phyloP scores from a whole-genome alignment of 1,140 invertebrate genomes.

The Lamellibrachia luymesi region DNA sequence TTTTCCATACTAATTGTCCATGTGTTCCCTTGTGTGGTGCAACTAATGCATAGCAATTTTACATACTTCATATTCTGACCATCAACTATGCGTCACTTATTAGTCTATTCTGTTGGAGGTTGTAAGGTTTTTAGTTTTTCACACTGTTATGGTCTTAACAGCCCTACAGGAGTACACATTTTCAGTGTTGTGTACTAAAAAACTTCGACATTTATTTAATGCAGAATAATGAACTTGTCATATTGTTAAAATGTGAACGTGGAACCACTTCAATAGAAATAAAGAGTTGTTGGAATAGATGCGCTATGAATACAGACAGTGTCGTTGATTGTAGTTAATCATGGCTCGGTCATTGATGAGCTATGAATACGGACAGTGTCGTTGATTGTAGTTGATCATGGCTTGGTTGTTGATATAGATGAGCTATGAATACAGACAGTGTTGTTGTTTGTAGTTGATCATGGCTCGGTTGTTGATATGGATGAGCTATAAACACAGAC shows the following conservation, averaged over 20 bases:
- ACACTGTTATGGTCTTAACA: no score
- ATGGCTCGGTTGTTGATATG: slow-evolving; percentile 79
- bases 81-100: no score
- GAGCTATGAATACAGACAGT: neutral
- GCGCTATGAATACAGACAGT: neutral
- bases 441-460: slow-evolving; percentile 69
- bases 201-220: no score
- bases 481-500: neutral
- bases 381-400: slow-evolving; percentile 74
- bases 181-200: no score
- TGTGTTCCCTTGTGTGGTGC: neutral
- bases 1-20: neutral
- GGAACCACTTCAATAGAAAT: no score
- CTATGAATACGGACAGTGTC: neutral
- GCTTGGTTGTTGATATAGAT: slow-evolving; percentile 73
- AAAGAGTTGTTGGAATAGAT: slow-evolving; percentile 61
- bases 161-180: no score
- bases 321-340: slow-evolving; percentile 69
- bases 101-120: no score
- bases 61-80: no score
- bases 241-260: no score
- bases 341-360: slow-evolving; percentile 78
- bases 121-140: no score
- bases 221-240: no score
- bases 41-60: no score